A percentile compares a stretch with the other conserved stretches of the same genome.
Conservation (phyloP, 1,140 invertebrate genomes). For the Doryteuthis pealeii region DNA sequence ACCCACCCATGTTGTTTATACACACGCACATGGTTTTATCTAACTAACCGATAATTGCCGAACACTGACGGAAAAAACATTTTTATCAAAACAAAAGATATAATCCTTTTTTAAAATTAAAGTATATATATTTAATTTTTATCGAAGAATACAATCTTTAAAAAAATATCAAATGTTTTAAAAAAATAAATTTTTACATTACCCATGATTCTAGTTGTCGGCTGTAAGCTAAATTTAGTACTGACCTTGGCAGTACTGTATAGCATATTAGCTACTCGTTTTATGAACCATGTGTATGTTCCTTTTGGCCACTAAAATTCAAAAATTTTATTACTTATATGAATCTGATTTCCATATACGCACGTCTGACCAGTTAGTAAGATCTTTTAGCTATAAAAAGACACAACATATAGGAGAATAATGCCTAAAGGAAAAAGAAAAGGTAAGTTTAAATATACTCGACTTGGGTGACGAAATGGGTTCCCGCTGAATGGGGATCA, state of each 20-base stretch:
- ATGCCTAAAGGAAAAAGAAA: constrained; percentile 6
- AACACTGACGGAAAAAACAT: no score
- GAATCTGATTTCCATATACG: constrained; percentile 8
- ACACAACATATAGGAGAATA: constrained; percentile 11
- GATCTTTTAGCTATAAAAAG: constrained; percentile 1
- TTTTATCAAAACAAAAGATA: no score
- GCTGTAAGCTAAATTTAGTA: no score
- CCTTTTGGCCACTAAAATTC: neutral
- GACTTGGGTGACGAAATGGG: no score
- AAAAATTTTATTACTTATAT: constrained; percentile 10
- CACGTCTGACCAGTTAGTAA: constrained; percentile 7
- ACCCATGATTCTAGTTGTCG: constrained; percentile 3
- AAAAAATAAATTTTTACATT: neutral
- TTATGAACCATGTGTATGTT: constrained; percentile 4
- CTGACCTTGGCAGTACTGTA: constrained; percentile 2
- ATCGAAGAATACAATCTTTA: no score
- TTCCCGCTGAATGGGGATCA: neutral
- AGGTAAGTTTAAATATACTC: neutral
- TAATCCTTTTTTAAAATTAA: no score
- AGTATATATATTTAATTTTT: no score
- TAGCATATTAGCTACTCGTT: neutral
- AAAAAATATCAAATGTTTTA: no score
- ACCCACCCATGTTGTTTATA: no score
- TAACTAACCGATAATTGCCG: no score
- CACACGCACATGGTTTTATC: no score